Base-by-base conservation (phyloP, 2,797 vertebrate genomes). In the Poeciliopsis gracilis region DNA sequence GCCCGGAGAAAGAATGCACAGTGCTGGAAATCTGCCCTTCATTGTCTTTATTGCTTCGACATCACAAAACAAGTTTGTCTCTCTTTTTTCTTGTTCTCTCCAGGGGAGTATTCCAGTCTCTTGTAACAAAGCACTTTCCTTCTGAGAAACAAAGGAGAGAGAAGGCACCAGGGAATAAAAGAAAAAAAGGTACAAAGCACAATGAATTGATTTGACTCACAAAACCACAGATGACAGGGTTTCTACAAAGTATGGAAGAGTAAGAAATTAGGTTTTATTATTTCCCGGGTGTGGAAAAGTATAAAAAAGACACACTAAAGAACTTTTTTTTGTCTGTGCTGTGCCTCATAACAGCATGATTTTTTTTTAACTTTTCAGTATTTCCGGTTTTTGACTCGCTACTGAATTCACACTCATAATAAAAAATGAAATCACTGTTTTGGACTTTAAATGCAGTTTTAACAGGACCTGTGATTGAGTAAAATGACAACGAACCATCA, bases 51-150 rank as follows among this genome's bases (percentile, higher is more conserved):
- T 67, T 36, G 0, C 51, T 87, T 51, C 77, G 53, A 77, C 79
- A 41, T 79, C 59, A 47, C 47, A 75, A 23, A 69, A 82, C 53
- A 41, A 15, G 12, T 6, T 41, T 79, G 72, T 77, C 11, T 77
- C 46, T 36, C 20, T 16, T 77, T 11, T 41, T 8, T 82, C 41
- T 75, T 73, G 43, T 77, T 86, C 75, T 46, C 83, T 87, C 90
- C 15, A 99, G 98, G 95, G 98, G 98, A 83, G 98, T 99, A 78
- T 99, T 99, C 94, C 96, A 97, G 91, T 98, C 98, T 45, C 96
- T 99, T 67, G 98, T 99, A 88, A 94, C 94, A 80, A 99, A 99
- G 93, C 98, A 99, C 94, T 99, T 99, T 92, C 98, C 98, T 51
- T 97, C 97, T 77, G 97, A 97, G 91, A 99, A 99, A 91, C 96